Evolutionary conservation across 2,888 invertebrate species (phyloP).

Genomic region (Parthenolecanium corni): DNA sequence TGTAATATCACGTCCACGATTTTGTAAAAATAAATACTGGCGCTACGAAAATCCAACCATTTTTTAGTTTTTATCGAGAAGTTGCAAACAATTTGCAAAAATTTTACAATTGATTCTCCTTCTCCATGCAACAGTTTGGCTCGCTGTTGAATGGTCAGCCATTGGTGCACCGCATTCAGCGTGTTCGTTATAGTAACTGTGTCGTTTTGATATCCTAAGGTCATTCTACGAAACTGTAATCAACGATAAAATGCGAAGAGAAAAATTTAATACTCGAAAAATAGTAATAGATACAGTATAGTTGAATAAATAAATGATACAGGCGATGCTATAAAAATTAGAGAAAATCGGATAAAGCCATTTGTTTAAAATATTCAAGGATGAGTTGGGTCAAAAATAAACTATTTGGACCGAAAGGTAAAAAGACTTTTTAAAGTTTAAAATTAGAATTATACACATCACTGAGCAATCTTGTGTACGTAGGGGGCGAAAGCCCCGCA

Average conservation of each 20-base stretch:
- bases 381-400: no score
- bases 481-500: no score
- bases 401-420: no score
- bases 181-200: conserved; percentile 43
- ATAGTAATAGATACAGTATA: no score
- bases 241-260: background rate
- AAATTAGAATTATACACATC: no score
- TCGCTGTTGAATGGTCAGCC: conserved; percentile 39
- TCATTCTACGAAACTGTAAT: conserved; percentile 44
- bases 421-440: no score
- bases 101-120: conserved; percentile 49
- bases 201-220: conserved; percentile 54
- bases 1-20: conserved; percentile 55
- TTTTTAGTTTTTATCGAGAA: conserved; percentile 43
- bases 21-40: conserved; percentile 47
- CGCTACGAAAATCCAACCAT: conserved; percentile 43
- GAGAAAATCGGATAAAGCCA: no score
- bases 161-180: conserved; percentile 46
- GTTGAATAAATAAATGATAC: no score
- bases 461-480: no score
- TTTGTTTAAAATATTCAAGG: no score
- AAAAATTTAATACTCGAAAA: background rate
- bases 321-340: no score
- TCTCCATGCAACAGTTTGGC: conserved; percentile 51
- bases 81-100: conserved; percentile 47